Conservation (phyloP, 1,140 invertebrate genomes). For the Philopotamus ludificatus region DNA sequence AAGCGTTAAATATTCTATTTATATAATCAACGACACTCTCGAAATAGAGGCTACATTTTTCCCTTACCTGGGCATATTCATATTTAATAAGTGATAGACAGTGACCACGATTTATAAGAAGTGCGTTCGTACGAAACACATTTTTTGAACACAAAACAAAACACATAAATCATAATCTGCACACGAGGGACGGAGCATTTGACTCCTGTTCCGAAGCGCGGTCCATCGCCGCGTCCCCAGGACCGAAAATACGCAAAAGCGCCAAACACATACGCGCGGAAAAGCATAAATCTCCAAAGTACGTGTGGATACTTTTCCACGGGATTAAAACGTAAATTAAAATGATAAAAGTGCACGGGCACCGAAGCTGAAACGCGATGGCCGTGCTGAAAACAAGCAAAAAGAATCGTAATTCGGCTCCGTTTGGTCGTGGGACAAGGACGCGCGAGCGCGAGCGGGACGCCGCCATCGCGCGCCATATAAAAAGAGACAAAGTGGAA, state of each 20-base stretch:
- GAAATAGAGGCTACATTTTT: too few species aligned
- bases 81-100: too few species aligned
- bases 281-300: background rate
- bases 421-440: background rate
- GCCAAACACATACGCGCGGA: background rate
- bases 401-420: constrained; percentile 26
- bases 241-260: background rate
- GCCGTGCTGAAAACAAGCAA: constrained; percentile 18
- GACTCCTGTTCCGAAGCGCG: background rate
- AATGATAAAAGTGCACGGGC: constrained; percentile 39
- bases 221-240: too few species aligned
- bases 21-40: too few species aligned
- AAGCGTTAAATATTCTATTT: too few species aligned
- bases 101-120: too few species aligned
- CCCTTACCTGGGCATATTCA: too few species aligned
- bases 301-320: constrained; percentile 13
- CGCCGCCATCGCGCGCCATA: constrained; percentile 11
- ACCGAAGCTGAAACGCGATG: constrained; percentile 18
- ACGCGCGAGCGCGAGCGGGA: background rate
- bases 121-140: too few species aligned
- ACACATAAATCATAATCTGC: too few species aligned
- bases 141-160: too few species aligned
- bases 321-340: constrained; percentile 38
- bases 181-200: too few species aligned
- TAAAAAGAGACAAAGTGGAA: constrained; percentile 39